Evolutionary conservation across 2,888 invertebrate genomes (phyloP), one percentile per base, ranked within the genome.

Genomic region (Eutolmus rufibarbis): DNA sequence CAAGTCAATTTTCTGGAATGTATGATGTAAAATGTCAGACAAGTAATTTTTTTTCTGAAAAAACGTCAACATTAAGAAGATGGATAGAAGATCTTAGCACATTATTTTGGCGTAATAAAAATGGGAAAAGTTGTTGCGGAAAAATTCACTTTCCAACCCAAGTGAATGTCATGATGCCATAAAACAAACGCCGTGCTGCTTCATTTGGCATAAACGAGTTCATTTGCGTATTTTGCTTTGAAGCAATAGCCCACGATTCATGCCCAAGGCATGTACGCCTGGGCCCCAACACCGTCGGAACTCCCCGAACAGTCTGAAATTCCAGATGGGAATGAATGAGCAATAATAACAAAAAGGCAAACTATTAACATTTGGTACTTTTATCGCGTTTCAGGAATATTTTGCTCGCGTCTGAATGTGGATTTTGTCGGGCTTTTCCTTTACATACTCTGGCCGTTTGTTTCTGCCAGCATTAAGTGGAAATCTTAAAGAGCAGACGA

Each of bases 101-200:
- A 23, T 8, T 12, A 66, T 12, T 66, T 66, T 66, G 2, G 23
- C 66, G 28, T 12, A 66, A 66, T 66, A 66, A 66, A 66, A 66
- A 66, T 19, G 12, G 28, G 66, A 66, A 66, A 66, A 78, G 43
- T 78, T 43, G 19, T n/a, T 23, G 14, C 12, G 12, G 43, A 78
- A 78, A 78, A 78, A 23, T 78, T 78, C 43, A 43, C 78, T 78
- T 78, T 78, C 46, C 78, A 78, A n/a, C 78, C 78, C 23, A 23
- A 78, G 43, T 78, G 43, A 78, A 78, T 78, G 78, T 78, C 78
- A 78, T 78, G 78, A 78, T 78, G 23, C 78, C 78, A 78, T 78
- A 78, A 78, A 78, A 43, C 78, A 78, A 78, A 23, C 78, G 23
- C 12, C 43, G 23, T 46, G 12, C 78, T 78, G 37, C 66, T 78